Base-by-base conservation (phyloP, 2,888 invertebrate species). In the Suillia variegata region DNA sequence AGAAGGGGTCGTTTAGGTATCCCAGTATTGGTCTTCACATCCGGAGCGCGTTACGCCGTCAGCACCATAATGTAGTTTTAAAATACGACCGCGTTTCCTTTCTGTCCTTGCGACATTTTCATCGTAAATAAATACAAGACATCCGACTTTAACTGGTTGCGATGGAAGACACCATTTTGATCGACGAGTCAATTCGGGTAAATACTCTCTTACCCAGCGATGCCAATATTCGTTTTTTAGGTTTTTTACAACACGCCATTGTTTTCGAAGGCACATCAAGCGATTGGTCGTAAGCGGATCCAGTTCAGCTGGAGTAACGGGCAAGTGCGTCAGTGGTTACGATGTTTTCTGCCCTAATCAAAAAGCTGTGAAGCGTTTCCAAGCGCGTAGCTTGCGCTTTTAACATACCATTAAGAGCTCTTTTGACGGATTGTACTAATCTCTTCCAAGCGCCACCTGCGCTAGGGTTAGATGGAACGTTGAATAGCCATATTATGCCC, bases 111-210 rank as follows among this genome's bases (percentile, higher is more conserved):
- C 1, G 53, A 55, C 22, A 58, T 48, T 42, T n/a, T n/a, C n/a
- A n/a, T n/a, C n/a, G n/a, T n/a, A n/a, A n/a, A n/a, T n/a, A n/a
- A n/a, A n/a, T n/a, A n/a, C n/a, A n/a, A n/a, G n/a, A n/a, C n/a
- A n/a, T n/a, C 58, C 61, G 8, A 56, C 52, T 13, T 31, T 3
- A 3, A 62, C 21, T 1, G 54, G 45, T 10, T 54, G 42, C 1
- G 42, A 15, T 6, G 56, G 49, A 1, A 42, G 48, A 26, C 53
- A 59, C 59, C 61, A 64, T 48, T 64, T 62, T 3, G 49, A 54
- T 1, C 59, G 52, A 18, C 56, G 15, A 1, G 58, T 59, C 2
- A 64, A 21, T 2, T 58, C 58, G 2, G 58, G 60, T 1, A 64
- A 38, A 31, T 62, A 62, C 33, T 55, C 54, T n/a, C 6, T 3